phyloP scores from a whole-genome alignment of 1,140 invertebrate genomes.

The Cyrtorhinus lividipennis region DNA sequence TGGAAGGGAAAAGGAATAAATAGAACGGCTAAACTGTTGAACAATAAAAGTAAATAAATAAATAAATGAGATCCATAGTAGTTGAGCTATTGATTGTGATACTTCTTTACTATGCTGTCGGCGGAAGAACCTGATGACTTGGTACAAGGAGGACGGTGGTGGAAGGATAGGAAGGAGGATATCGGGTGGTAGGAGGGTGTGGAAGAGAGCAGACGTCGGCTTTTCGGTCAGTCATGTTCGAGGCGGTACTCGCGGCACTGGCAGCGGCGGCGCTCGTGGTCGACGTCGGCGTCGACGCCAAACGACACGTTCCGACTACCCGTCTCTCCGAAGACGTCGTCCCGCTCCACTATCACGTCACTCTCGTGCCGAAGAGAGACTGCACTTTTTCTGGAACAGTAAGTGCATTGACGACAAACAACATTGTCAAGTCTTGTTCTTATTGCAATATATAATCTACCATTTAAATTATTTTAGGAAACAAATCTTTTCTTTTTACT shows the following conservation, averaged over 20 bases:
- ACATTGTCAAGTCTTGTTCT: not conserved
- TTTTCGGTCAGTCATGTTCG: not conserved
- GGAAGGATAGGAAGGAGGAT: no score
- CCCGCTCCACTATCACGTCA: conserved; percentile 6
- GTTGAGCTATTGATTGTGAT: no score
- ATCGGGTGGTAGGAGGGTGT: not conserved
- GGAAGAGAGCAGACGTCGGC: not conserved
- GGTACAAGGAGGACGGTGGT: no score
- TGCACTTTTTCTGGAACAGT: conserved; percentile 1
- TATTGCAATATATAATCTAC: not conserved
- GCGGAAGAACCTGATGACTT: no score
- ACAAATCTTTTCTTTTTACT: not conserved
- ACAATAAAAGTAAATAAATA: no score
- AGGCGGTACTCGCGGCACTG: not conserved
- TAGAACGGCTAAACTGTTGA: no score
- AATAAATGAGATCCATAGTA: no score
- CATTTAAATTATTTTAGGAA: no score
- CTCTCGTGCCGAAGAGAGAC: not conserved
- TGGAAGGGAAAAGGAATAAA: no score
- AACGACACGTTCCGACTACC: not conserved
- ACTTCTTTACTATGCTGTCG: no score
- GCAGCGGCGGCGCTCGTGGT: not conserved
- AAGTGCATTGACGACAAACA: not conserved
- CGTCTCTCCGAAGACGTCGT: not conserved
- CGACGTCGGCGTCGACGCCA: not conserved